These are phyloP conservation scores for Triplophysa siluroides DNA, from an alignment of 2,113 vertebrate genomes.

Conservation along the genomic window DNA sequence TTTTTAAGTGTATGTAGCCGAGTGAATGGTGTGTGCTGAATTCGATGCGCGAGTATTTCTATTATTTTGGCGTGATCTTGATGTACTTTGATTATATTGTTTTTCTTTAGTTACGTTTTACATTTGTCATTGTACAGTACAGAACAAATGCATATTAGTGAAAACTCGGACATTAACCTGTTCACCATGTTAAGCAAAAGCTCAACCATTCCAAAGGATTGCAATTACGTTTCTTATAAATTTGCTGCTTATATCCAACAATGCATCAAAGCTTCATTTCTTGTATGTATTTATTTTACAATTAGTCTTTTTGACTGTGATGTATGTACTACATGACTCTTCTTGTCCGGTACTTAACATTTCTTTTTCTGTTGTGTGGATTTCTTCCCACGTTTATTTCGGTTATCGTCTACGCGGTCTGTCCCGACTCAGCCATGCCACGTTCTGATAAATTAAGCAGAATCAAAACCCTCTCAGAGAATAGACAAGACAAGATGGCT, in stretches of 20 bases:
- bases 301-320: slow-evolving; percentile 68
- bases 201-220: slow-evolving; percentile 79
- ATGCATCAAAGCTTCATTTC: slow-evolving; percentile 65
- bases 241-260: slow-evolving; percentile 73
- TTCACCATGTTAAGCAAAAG: slow-evolving; percentile 62
- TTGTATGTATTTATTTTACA: slow-evolving; percentile 63
- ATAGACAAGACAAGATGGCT: slow-evolving; percentile 52
- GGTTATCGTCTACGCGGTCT: slow-evolving; percentile 29
- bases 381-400: slow-evolving; percentile 27
- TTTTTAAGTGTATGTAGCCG: slow-evolving; percentile 72
- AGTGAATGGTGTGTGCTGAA: slow-evolving; percentile 62
- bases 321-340: slow-evolving; percentile 63
- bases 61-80: slow-evolving; percentile 57
- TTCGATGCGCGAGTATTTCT: slow-evolving; percentile 62
- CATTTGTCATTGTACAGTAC: slow-evolving; percentile 63
- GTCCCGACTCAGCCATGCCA: slow-evolving; percentile 47
- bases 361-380: slow-evolving; percentile 43
- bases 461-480: slow-evolving; percentile 43
- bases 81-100: slow-evolving; percentile 60
- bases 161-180: slow-evolving; percentile 59
- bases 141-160: slow-evolving; percentile 59
- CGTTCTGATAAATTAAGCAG: slow-evolving; percentile 39
- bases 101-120: slow-evolving; percentile 66
- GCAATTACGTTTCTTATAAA: slow-evolving; percentile 70
- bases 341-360: slow-evolving; percentile 71